phyloP scores from a whole-genome alignment of 2,797 vertebrate genomes.

The Hafferia zeledoni region DNA sequence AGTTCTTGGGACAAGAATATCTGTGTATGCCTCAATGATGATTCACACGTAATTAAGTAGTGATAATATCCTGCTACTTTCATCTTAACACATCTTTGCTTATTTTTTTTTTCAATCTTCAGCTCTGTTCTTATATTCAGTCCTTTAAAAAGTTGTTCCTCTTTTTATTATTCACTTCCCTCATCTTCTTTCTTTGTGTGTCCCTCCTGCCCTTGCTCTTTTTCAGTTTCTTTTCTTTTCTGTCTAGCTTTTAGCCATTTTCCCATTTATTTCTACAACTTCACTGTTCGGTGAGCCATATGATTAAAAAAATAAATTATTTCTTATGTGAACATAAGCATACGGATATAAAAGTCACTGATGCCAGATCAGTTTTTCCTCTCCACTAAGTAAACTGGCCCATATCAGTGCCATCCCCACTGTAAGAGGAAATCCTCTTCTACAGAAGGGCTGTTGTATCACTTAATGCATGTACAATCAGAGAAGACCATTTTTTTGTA shows the following conservation, averaged over 20 bases:
- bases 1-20: background rate
- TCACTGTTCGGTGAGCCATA: background rate
- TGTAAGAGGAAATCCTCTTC: background rate
- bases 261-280: background rate
- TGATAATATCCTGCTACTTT: background rate
- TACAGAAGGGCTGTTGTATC: background rate
- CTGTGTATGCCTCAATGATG: background rate
- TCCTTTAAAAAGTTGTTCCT: background rate
- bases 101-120: background rate
- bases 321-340: background rate
- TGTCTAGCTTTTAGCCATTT: background rate
- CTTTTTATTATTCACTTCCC: background rate
- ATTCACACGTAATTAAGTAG: background rate
- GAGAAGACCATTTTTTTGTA: background rate
- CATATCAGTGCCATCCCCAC: background rate
- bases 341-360: background rate
- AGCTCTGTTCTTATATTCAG: background rate
- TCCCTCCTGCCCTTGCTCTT: accelerated
- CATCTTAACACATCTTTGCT: background rate
- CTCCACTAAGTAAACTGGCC: background rate
- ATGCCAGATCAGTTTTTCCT: background rate
- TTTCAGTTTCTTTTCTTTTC: background rate
- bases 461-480: background rate
- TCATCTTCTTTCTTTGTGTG: background rate
- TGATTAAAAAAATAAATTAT: background rate